Evolutionary conservation across 2,113 vertebrate species (phyloP).

Genomic region (western clawed frog (Xenopus tropicalis)): UCB_Xtro_10.0 CM004449.2:86848001-86848500

Average conservation of each 20-base stretch:
- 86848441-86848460: conserved; percentile 3
- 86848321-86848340: conserved; percentile 7
- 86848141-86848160: not conserved
- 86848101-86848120: no score
- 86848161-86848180: no score
- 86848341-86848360: conserved; percentile 25
- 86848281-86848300: not conserved
- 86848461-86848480: conserved; percentile 4
- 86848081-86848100: no score
- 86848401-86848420: conserved; percentile 6
- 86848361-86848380: conserved; percentile 15
- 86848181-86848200: no score
- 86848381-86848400: not conserved
- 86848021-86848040: no score
- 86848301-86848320: not conserved
- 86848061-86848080: no score
- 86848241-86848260: not conserved
- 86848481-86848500: conserved; percentile 19
- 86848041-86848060: no score
- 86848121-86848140: no score
- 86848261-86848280: not conserved
- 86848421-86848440: conserved; percentile 14
- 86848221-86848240: not conserved
- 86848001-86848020: no score
- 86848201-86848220: not conserved